phyloP scores from a whole-genome alignment of 2,888 invertebrate genomes.

The Holacanthella duospinosa region DNA sequence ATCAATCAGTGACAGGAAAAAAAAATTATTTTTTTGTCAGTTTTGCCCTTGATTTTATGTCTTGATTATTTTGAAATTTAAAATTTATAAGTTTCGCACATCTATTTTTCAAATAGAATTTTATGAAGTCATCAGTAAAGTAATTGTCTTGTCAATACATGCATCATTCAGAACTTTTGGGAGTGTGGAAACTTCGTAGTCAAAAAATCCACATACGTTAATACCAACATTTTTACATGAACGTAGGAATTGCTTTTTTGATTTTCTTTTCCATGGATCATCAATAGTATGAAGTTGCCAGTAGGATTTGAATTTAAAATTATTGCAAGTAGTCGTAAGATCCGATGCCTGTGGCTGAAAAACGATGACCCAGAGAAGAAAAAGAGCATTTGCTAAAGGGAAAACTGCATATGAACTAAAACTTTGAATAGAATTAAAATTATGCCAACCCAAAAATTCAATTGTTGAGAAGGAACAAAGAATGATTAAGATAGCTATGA shows the following conservation, averaged over 20 bases:
- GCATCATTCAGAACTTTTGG: not conserved
- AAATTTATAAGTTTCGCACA: no score
- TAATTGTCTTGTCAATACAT: not conserved
- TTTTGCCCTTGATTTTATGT: no score
- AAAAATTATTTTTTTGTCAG: no score
- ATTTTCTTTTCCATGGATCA: no score
- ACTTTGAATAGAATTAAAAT: not conserved
- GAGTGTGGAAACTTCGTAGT: not conserved
- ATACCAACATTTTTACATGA: not conserved
- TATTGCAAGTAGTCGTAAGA: no score
- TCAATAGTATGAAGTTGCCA: no score
- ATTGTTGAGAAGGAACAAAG: not conserved
- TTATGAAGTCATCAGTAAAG: no score
- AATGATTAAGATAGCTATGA: not conserved
- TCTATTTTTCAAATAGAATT: no score
- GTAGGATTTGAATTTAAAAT: no score
- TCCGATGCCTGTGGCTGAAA: not conserved
- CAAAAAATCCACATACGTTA: not conserved
- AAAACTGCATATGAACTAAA: not conserved
- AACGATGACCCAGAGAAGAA: not conserved
- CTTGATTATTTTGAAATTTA: no score
- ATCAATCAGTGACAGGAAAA: no score
- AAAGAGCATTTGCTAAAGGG: not conserved
- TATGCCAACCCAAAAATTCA: not conserved
- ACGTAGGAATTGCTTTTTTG: no score